Percentiles rank a stretch among this genome's conserved stretches.
Conservation (phyloP, 2,888 invertebrate species). For the Cheilosia urbana region DNA sequence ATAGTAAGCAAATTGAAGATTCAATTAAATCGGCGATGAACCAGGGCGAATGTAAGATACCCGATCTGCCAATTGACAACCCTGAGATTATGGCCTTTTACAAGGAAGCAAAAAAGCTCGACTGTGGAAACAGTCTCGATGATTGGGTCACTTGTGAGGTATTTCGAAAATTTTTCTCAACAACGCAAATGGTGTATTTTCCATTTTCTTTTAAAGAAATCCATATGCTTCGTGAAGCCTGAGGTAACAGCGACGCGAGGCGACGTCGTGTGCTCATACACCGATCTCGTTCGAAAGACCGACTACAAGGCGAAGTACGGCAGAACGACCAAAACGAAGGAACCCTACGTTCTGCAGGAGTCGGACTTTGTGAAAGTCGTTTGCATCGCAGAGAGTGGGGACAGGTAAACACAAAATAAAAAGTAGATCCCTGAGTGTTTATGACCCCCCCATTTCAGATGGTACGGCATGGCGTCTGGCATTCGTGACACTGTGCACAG, state of each 20-base stretch:
- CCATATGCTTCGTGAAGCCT: constrained; percentile 82
- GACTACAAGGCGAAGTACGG: constrained; percentile 87
- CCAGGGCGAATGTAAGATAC: constrained; percentile 86
- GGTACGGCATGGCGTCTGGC: constrained; percentile 89
- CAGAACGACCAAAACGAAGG: constrained; percentile 84
- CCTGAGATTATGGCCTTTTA: constrained; percentile 91
- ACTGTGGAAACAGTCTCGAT: constrained; percentile 86
- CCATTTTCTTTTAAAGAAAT: constrained; percentile 78
- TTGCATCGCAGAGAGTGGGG: constrained; percentile 84
- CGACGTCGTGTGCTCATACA: constrained; percentile 85
- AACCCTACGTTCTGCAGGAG: constrained; percentile 86
- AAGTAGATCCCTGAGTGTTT: not conserved
- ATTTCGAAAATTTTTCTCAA: constrained; percentile 6
- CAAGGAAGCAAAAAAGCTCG: constrained; percentile 85
- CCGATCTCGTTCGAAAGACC: constrained; percentile 88
- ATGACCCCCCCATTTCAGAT: constrained; percentile 81
- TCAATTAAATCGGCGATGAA: constrained; percentile 84
- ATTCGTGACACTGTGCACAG: constrained; percentile 82
- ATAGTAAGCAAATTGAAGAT: constrained; percentile 84
- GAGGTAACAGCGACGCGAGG: constrained; percentile 80
- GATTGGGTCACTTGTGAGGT: constrained; percentile 93
- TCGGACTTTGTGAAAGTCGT: constrained; percentile 90
- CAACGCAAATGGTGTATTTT: not conserved
- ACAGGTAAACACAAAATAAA: constrained; percentile 78
- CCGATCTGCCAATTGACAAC: constrained; percentile 87